Evolutionary conservation across 1,140 invertebrate genomes (phyloP).

Genomic region (Saccostrea cuccullata): DNA sequence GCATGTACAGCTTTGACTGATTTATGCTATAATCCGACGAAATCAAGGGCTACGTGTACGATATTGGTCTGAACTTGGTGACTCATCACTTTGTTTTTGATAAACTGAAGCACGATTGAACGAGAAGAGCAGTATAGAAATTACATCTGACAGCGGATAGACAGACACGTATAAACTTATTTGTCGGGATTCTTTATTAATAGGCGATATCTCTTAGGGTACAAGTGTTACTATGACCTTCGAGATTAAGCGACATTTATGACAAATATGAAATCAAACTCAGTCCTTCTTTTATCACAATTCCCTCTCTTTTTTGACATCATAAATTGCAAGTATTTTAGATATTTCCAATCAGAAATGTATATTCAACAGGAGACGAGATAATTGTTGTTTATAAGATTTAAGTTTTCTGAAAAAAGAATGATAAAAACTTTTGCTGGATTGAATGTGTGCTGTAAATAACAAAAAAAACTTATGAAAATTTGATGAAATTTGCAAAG

Average conservation of each 20-base stretch:
- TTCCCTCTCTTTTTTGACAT: too few relatives aligned
- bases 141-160: neutral
- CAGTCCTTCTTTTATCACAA: too few relatives aligned
- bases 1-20: neutral
- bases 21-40: neutral
- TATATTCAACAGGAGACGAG: too few relatives aligned
- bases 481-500: too few relatives aligned
- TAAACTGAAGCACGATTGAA: neutral
- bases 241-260: neutral
- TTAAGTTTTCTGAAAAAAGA: too few relatives aligned
- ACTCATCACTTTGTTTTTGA: conserved; percentile 19
- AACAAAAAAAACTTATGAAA: too few relatives aligned
- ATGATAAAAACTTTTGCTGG: too few relatives aligned
- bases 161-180: conserved; percentile 21
- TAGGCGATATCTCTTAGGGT: neutral
- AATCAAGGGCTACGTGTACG: neutral
- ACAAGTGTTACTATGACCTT: conserved; percentile 1
- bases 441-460: too few relatives aligned
- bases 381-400: too few relatives aligned
- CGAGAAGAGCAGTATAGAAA: neutral
- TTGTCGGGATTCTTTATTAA: conserved; percentile 24
- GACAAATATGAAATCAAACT: neutral
- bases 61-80: neutral
- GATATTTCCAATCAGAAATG: too few relatives aligned
- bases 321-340: too few relatives aligned